Evolutionary conservation across 2,113 vertebrate species (phyloP).

Genomic region (Arothron firmamentum): DNA sequence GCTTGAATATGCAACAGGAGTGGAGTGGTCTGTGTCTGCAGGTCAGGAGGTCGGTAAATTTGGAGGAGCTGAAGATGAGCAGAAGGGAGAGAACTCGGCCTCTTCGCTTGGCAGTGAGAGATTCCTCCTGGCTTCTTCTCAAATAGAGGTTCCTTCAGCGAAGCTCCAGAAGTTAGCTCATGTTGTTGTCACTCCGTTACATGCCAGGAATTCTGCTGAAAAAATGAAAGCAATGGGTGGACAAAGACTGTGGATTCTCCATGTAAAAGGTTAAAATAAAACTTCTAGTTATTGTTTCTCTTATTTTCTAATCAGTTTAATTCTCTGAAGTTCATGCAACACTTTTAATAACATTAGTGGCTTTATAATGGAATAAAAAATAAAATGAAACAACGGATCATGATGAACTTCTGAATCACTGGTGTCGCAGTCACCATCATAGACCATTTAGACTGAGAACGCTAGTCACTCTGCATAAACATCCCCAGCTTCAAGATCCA

Average conservation of each 20-base stretch:
- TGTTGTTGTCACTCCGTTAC: slow-evolving; percentile 32
- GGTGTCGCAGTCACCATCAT: too few species aligned
- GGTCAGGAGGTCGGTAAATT: slow-evolving; percentile 62
- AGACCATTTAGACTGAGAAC: too few species aligned
- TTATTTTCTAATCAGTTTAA: background rate
- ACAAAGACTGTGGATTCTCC: too few species aligned
- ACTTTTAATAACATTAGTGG: too few species aligned
- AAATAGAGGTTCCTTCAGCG: slow-evolving; percentile 45
- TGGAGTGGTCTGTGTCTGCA: slow-evolving; percentile 54
- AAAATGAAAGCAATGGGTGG: slow-evolving; percentile 20
- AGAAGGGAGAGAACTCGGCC: slow-evolving; percentile 62
- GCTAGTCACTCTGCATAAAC: too few species aligned
- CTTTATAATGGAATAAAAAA: too few species aligned
- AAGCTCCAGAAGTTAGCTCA: slow-evolving; percentile 51
- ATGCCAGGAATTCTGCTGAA: slow-evolving; percentile 17
- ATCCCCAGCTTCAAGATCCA: background rate
- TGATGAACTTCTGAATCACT: too few species aligned
- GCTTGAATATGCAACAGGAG: slow-evolving; percentile 44
- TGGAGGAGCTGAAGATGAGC: slow-evolving; percentile 52
- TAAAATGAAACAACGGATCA: too few species aligned
- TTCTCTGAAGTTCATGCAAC: too few species aligned
- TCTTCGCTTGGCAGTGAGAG: slow-evolving; percentile 64
- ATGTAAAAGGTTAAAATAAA: too few species aligned
- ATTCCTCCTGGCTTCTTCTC: slow-evolving; percentile 56
- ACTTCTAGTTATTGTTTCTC: too few species aligned